phyloP scores from a whole-genome alignment of 2,888 invertebrate species.

The Chrysina gloriosa region DNA sequence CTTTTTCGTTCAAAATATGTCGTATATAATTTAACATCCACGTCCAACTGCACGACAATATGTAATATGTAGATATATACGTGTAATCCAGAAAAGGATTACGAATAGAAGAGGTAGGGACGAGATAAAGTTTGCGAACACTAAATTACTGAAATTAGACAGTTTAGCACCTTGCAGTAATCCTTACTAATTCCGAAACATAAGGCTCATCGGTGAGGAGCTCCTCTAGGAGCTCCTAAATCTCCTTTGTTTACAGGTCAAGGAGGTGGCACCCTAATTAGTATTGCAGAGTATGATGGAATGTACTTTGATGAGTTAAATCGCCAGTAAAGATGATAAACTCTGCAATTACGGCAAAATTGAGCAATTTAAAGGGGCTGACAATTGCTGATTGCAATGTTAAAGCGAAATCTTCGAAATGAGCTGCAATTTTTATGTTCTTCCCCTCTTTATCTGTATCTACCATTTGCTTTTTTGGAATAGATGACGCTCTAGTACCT shows the following conservation, averaged over 20 bases:
- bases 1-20: too few relatives aligned
- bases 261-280: slow-evolving; percentile 6
- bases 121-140: slow-evolving; percentile 8
- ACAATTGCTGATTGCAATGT: too few relatives aligned
- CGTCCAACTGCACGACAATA: background rate
- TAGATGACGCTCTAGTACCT: too few relatives aligned
- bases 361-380: too few relatives aligned
- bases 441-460: too few relatives aligned
- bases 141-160: slow-evolving; percentile 24
- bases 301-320: background rate
- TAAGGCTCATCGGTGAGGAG: background rate
- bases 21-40: too few relatives aligned
- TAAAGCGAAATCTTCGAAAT: too few relatives aligned
- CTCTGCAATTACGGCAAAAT: background rate
- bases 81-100: background rate
- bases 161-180: slow-evolving; percentile 28
- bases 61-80: too few relatives aligned
- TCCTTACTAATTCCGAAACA: slow-evolving; percentile 19
- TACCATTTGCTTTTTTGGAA: too few relatives aligned
- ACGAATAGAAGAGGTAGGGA: background rate
- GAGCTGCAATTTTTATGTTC: too few relatives aligned
- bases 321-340: background rate
- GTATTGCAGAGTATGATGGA: slow-evolving; percentile 1
- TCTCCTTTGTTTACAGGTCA: slow-evolving; percentile 17
- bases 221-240: background rate